Evolutionary conservation across 2,888 invertebrate genomes (phyloP), one percentile per base, ranked within the genome.

Genomic region (Ametastegia equiseti): DNA sequence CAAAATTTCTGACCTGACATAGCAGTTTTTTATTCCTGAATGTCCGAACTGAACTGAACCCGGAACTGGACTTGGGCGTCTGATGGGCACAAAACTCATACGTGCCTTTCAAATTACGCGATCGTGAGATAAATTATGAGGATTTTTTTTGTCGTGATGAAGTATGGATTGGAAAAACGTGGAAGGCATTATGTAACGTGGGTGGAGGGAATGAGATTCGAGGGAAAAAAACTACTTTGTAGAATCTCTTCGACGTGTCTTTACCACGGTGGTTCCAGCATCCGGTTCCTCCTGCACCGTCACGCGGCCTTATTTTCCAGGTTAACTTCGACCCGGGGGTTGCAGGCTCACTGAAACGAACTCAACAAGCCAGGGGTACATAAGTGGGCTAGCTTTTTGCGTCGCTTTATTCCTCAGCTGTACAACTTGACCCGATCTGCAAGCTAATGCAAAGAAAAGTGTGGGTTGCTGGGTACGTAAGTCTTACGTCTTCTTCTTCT

Each of bases 371-470:
- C 15, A 11, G 45, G 47, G 47, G 27, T 50, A 36, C 23, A 19
- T 75, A 75, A 75, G 75, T 75, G 36, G 75, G 50, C 75, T 75
- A 54, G 75, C 75, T 75, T 54, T 75, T 54, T 75, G 39, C 75
- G 54, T 33, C 54, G 50, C 75, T 75, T 75, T 75, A 54, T 75
- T 75, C 75, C 36, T 54, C n/a, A 75, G 54, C 50, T 27, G 19
- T 39, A 30, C 54, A 75, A 75, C 75, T 75, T 75, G 75, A 75
- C 75, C 75, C 75, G 75, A 50, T 75, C 75, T 15, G 23, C 6
- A 75, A 36, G 75, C 19, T 36, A 36, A 54, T 54, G 75, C 50
- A 30, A 60, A 60, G 60, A 60, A 13, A 60, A 30, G 60, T 15
- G 60, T 60, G 30, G 60, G 60, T 42, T 36, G 65, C n/a, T 0